Evolutionary conservation across 2,888 invertebrate genomes (phyloP).

Genomic region (Himalopsyche japonica): DNA sequence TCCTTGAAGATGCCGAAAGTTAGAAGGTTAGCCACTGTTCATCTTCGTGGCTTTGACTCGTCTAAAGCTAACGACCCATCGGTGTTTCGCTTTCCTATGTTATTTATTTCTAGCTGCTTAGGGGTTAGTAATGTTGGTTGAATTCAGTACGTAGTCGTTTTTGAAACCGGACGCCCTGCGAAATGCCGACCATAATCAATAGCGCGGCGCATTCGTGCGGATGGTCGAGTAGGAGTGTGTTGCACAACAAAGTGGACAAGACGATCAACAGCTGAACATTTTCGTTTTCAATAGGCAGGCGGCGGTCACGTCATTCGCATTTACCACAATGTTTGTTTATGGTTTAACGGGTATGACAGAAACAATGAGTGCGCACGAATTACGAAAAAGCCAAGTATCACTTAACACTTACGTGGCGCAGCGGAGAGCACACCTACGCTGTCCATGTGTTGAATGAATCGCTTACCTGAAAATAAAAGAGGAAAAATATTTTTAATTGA

Average conservation of each 20-base stretch:
- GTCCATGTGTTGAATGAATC: not conserved
- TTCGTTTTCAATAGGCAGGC: no score
- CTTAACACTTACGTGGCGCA: not conserved
- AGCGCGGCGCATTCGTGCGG: not conserved
- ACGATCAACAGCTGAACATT: no score
- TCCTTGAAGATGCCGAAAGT: no score
- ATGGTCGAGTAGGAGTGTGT: not conserved
- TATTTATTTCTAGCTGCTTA: no score
- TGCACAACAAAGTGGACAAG: not conserved
- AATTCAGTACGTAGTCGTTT: no score
- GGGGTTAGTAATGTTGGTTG: no score
- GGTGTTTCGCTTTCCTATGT: no score
- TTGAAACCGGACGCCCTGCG: no score
- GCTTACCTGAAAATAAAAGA: not conserved
- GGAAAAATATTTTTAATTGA: not conserved
- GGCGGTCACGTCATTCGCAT: not conserved
- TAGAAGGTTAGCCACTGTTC: no score
- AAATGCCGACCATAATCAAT: no score
- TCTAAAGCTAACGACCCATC: no score
- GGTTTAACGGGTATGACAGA: not conserved
- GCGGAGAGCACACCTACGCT: not conserved
- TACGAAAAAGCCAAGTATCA: not conserved
- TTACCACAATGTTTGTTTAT: not conserved
- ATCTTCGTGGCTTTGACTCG: no score
- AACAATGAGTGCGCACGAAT: not conserved